These are phyloP conservation scores for Habrosyne pyritoides DNA, from an alignment of 2,888 invertebrate genomes.

Conservation along the genomic window DNA sequence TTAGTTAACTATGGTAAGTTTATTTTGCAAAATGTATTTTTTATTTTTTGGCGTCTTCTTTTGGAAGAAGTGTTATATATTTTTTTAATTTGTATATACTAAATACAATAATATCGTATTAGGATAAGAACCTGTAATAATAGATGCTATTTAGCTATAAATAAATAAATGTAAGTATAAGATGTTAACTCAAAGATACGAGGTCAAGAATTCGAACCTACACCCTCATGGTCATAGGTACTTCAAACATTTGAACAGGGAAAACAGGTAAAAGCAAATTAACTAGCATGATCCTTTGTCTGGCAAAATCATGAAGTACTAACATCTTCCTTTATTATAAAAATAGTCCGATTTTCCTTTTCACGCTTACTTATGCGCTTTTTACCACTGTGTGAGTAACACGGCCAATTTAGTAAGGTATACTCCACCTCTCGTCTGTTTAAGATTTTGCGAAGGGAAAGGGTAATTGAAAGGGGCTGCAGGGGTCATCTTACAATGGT, in stretches of 20 bases:
- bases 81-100: too few relatives aligned
- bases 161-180: too few relatives aligned
- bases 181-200: too few relatives aligned
- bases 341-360: conserved; percentile 43
- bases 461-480: conserved; percentile 21
- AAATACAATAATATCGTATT: too few relatives aligned
- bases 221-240: too few relatives aligned
- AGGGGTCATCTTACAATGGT: conserved; percentile 29
- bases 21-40: too few relatives aligned
- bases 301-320: conserved; percentile 13
- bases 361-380: conserved; percentile 22
- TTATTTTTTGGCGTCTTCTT: too few relatives aligned
- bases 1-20: too few relatives aligned
- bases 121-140: too few relatives aligned
- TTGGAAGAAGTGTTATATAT: too few relatives aligned
- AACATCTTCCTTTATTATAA: conserved; percentile 28
- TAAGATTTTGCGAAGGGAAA: conserved; percentile 13
- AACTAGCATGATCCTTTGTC: not conserved
- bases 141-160: too few relatives aligned
- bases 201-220: too few relatives aligned
- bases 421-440: conserved; percentile 25
- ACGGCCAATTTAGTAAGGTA: conserved; percentile 20
- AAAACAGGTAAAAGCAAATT: not conserved
- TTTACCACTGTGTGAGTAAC: conserved; percentile 25
- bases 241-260: not conserved